Percentiles rank a stretch among this genome's conserved stretches.
phyloP scores from a whole-genome alignment of 2,113 vertebrate species.

The pig (Sus scrofa) region T2T-Sscrofa CM000813.6:86666501-86667000 shows the following conservation, averaged over 20 bases:
- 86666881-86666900: not conserved
- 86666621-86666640: not conserved
- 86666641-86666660: not conserved
- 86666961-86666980: not conserved
- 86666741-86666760: not conserved
- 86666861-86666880: not conserved
- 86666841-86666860: not conserved
- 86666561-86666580: not conserved
- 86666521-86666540: not conserved
- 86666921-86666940: not conserved
- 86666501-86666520: not conserved
- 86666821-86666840: not conserved
- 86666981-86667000: conserved; percentile 81
- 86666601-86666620: not conserved
- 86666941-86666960: not conserved
- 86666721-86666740: conserved; percentile 62
- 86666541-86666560: not conserved
- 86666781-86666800: not conserved
- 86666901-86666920: not conserved
- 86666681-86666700: not conserved
- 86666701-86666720: not conserved
- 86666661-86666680: not conserved
- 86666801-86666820: not conserved
- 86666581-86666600: not conserved
- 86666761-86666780: not conserved